Base-by-base conservation (phyloP, 2,113 vertebrate genomes). In the Garra rufa region DNA sequence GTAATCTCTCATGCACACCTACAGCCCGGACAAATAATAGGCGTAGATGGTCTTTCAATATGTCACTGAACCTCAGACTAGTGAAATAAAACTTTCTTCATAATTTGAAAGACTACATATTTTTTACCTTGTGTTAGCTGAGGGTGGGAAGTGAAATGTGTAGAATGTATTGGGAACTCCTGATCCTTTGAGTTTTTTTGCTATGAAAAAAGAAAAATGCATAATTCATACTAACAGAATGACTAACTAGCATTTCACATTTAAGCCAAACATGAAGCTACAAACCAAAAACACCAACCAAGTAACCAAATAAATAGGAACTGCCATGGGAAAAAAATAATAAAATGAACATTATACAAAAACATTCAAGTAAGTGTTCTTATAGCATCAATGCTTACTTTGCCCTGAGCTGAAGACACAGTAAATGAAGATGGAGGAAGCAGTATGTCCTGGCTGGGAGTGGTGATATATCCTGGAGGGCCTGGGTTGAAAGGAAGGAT, bases 371-470 rank as follows among this genome's bases (percentile, higher is more conserved):
- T n/a, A 44, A 69, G 65, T 46, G 8, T 76, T 52, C 46, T 30
- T 5, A 28, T 24, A 30, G 9, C 46, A 30, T 52, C 0, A 34
- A 3, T 63, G 21, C 59, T 88, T 91, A 93, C 93, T 76, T n/a
- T 81, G 52, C 76, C 63, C 61, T 85, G 50, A 7, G n/a, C 83
- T n/a, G 19, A 10, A 0, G 48, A 34, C 14, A 81, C 83, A 88
- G 88, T 85, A 88, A 96, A 96, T 83, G 93, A 93, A 19, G 94
- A 92, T 1, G 94, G 94, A 55, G 94, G 92, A 85, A 92, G 70
- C 3, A 96, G 93, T 78, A 92, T 57, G 1, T 92, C 92, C 69
- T 87, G 83, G 52, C 26, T 81, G 9, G n/a, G 17, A 59, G 75
- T 70, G 9, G 41, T 2, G 15, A 44, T 43, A 55, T 19, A 59